These are phyloP conservation scores for Entomyzon cyanotis DNA, from an alignment of 2,113 vertebrate species.

Conservation along the genomic window DNA sequence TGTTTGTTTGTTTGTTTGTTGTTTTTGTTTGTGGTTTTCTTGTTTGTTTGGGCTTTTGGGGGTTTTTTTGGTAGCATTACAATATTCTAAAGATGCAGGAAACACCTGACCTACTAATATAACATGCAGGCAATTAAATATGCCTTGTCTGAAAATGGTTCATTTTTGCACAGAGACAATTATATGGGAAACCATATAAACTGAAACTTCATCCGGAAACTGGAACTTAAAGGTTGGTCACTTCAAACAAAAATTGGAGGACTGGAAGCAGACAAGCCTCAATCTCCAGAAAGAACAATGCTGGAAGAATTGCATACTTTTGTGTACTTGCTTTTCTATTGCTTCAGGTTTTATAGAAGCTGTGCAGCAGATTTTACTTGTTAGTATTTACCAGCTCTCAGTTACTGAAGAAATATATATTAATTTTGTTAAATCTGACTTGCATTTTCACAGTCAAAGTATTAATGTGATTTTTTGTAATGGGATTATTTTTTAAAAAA, in stretches of 20 bases:
- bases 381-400: neutral
- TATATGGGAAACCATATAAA: slow-evolving; percentile 4
- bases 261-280: neutral
- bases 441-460: neutral
- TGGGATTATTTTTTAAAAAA: neutral
- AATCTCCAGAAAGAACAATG: neutral
- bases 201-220: neutral
- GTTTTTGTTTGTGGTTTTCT: no score
- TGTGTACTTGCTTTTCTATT: neutral
- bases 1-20: no score
- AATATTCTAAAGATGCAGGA: neutral
- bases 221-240: neutral
- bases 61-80: neutral
- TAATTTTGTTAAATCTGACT: neutral
- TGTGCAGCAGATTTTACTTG: neutral
- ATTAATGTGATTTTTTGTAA: neutral
- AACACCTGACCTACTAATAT: neutral
- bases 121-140: neutral
- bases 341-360: neutral
- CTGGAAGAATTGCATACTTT: slow-evolving; percentile 1
- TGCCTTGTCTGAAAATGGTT: neutral
- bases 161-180: neutral
- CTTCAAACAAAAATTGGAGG: slow-evolving; percentile 34
- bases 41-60: no score
- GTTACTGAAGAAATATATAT: neutral